Evolutionary conservation across 2,113 vertebrate genomes (phyloP), one percentile per base, ranked within the genome.

Genomic region (Syrmaticus mikado): DNA sequence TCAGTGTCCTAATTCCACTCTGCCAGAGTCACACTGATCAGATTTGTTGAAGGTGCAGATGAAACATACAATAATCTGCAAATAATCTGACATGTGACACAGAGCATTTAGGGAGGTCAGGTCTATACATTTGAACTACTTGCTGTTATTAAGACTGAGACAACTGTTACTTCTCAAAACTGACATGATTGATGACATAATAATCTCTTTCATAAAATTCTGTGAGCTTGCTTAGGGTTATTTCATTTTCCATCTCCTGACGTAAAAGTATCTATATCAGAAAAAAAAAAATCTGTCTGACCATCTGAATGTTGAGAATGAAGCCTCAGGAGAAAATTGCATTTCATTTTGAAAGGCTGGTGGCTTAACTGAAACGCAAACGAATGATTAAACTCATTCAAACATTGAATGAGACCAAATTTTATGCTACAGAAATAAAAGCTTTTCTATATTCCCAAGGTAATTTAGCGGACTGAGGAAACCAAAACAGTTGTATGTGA

Each of bases 351-450:
- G 34, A 22, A 82, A 68, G 34, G 9, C 32, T 78, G 41, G 3
- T 11, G 71, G 52, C 43, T 87, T 46, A 90, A 64, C 21, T 68
- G 62, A 64, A 82, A 85, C 82, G 32, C 13, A 50, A 75, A 34
- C 45, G 40, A 75, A 90, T 14, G 48, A 36, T 78, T 87, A 70
- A 77, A 9, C 7, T 70, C 40, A 21, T 55, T 85, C 52, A 82
- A 92, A 79, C 27, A 53, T 8, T 36, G 62, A 93, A 34, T 15
- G 17, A 75, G 52, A 79, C 25, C 13, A 85, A 72, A 88, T 48
- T 90, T 64, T 82, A 85, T 28, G 4, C 67, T 68, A 18, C 28
- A 68, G 83, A 93, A 85, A 79, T 60, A 82, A 79, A 85, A 50
- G 14, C 1, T 55, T 65, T 82, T 79, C 57, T 60, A 41, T 79